Conservation (phyloP, 1,140 invertebrate species). For the Eufriesea mexicana region DNA sequence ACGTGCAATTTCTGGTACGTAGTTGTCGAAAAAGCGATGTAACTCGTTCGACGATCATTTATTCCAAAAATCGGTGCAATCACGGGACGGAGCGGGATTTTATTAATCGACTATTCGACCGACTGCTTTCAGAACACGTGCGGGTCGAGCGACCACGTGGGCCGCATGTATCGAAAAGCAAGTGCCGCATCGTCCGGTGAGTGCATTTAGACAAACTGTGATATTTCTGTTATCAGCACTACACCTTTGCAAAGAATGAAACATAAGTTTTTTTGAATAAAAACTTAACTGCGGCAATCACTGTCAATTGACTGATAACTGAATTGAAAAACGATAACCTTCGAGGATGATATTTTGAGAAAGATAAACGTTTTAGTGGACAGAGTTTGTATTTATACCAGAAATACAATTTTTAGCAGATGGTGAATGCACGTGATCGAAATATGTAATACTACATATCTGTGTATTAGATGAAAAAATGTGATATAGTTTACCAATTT, state of each 20-base stretch:
- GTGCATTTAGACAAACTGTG: constrained; percentile 34
- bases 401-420: neutral
- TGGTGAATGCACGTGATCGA: neutral
- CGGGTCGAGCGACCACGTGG: constrained; percentile 63
- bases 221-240: constrained; percentile 22
- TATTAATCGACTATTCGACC: constrained; percentile 39
- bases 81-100: neutral
- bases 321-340: constrained; percentile 24
- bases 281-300: neutral
- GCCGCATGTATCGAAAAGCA: constrained; percentile 34
- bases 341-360: constrained; percentile 20
- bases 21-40: neutral
- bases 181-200: constrained; percentile 29
- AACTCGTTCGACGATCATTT: constrained; percentile 3
- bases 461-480: constrained; percentile 20
- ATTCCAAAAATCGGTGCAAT: neutral
- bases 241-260: neutral
- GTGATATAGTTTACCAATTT: constrained; percentile 44
- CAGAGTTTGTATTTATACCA: neutral
- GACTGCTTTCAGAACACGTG: constrained; percentile 53
- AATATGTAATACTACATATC: constrained; percentile 6
- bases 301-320: constrained; percentile 15
- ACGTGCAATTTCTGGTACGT: constrained; percentile 48
- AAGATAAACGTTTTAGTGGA: neutral
- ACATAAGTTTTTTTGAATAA: neutral